Evolutionary conservation across 2,113 vertebrate species (phyloP), one percentile per base, ranked within the genome.

Genomic region (Tyrannus savana): DNA sequence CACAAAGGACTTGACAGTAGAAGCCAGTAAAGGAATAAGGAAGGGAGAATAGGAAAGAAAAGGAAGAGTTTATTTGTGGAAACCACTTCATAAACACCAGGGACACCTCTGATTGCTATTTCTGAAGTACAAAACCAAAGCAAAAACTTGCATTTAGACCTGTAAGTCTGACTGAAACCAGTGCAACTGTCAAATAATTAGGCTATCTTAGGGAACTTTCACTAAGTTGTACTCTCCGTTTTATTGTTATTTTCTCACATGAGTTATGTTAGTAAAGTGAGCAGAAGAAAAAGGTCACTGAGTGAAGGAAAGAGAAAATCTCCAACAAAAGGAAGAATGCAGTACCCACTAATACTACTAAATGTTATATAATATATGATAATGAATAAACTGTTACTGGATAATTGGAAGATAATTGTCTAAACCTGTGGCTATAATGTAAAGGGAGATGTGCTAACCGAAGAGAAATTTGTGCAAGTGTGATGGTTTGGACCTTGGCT

Each of bases 391-490:
- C 22, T n/a, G 19, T 68, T 79, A 46, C 56, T 28, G 84, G 46
- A 50, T 67, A 84, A 81, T 59, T 53, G 52, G 63, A 91, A 94
- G 24, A 2, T 50, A 39, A 44, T 49, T 72, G 44, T 72, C 44
- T 68, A 75, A 52, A 68, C 21, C 15, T 31, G 2, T 44, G 24
- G 19, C 19, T 89, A 47, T 64, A 60, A 24, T 30, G 17, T 81
- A 58, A 74, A 47, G 44, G 52, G 35, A 82, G 47, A 95, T 84
- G 52, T 89, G 89, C 47, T 78, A 81, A 82, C 56, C 7, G 17
- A 47, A n/a, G 6, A 47, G 30, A 82, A 89, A 93, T 84, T 91
- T 87, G 58, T 92, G 75, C 84, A 87, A n/a, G n/a, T n/a, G n/a
- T n/a, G n/a, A n/a, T n/a, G n/a, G n/a, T n/a, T n/a, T n/a, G n/a